These are phyloP conservation scores for Chiloscyllium punctatum DNA, from an alignment of 2,797 vertebrate species.

Conservation along the genomic window DNA sequence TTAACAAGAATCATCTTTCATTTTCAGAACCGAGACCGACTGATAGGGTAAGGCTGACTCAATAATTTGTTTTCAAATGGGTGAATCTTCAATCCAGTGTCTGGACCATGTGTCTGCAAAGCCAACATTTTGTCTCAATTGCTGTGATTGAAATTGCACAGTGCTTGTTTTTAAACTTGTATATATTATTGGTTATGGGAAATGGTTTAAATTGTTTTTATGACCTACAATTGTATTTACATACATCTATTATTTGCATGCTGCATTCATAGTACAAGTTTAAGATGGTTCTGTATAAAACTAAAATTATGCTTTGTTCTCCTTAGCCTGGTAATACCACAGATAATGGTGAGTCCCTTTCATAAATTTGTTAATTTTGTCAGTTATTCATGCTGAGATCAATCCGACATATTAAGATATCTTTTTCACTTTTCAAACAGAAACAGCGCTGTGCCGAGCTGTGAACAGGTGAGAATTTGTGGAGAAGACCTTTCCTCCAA, in stretches of 20 bases:
- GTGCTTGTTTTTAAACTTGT: not conserved
- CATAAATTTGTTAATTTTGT: not conserved
- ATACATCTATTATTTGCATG: not conserved
- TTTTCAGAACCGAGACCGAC: not conserved
- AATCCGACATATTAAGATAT: not conserved
- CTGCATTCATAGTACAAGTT: not conserved
- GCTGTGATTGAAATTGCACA: not conserved
- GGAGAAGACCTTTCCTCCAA: not conserved
- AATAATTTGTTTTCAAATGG: not conserved
- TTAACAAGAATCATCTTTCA: not conserved
- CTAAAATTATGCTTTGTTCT: not conserved
- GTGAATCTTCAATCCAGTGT: not conserved
- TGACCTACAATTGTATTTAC: not conserved
- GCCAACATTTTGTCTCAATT: not conserved
- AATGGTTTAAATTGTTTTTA: not conserved
- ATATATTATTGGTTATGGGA: not conserved
- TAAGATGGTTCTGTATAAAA: not conserved
- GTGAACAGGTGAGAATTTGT: constrained; percentile 8
- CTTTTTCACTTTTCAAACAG: not conserved
- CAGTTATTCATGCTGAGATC: not conserved
- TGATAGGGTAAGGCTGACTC: not conserved
- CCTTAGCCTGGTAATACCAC: not conserved
- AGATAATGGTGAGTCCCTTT: not conserved
- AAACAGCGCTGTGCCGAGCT: not conserved
- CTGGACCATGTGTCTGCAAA: not conserved